Base-by-base conservation (phyloP, 2,888 invertebrate species). In the Tetheella fluctuosa region DNA sequence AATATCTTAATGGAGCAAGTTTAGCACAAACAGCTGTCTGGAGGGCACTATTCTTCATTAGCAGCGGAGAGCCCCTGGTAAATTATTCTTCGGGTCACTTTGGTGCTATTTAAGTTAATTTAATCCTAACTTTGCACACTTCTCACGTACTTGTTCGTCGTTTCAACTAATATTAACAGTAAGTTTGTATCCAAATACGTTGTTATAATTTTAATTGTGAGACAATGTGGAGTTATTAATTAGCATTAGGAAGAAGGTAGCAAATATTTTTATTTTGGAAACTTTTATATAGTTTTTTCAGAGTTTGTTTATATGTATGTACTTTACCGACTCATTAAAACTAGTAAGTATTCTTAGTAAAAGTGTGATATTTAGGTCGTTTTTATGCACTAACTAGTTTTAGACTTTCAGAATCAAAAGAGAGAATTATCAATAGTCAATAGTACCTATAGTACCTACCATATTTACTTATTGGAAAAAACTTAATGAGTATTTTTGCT, bases 61-160 rank as follows among this genome's bases (percentile, higher is more conserved):
- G 80, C 71, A 74, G 77, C 79, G 76, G 85, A 83, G 84, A 85
- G 80, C 84, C 87, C 77, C 82, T 73, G 80, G 81, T 90, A 87
- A 90, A 90, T 91, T 90, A 91, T 91, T 90, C 91, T 90, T 90
- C 76, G 80, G 91, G 92, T 91, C 91, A 91, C 91, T 90, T 89
- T 73, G 88, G 90, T 83, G 83, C 89, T 86, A 86, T 90, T 91
- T 88, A 83, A 88, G 86, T 85, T 89, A 91, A 90, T 90, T 91
- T 90, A 90, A 90, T 89, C 83, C 83, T 70, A 88, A 90, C 85
- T 89, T 88, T 72, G 79, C 76, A 79, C 80, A 81, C 84, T 80
- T 82, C 79, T 83, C 85, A 86, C 85, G 84, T 87, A 80, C 80
- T 85, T 80, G 77, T 72, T 71, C 69, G 48, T 48, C 68, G 75